phyloP scores from a whole-genome alignment of 1,140 invertebrate species.

The Propsilocerus akamusi region DNA sequence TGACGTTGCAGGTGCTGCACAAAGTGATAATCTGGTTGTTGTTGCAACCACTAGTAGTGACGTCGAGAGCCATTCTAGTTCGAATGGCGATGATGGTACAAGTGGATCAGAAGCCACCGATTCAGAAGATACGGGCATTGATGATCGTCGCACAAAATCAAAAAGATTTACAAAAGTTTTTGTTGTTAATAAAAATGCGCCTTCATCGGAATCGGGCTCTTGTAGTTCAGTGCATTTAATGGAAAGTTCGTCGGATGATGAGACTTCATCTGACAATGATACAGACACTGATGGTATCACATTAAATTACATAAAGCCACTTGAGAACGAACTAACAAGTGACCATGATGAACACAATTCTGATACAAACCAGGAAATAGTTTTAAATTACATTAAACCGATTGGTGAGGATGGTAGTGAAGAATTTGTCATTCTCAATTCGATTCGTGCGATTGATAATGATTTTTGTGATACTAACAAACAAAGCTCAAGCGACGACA shows the following conservation, averaged over 20 bases:
- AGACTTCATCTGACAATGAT: conserved; percentile 32
- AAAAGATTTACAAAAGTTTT: conserved; percentile 52
- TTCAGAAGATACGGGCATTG: conserved; percentile 20
- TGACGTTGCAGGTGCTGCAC: conserved; percentile 26
- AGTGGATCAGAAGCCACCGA: conserved; percentile 19
- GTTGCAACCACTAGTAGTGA: not conserved
- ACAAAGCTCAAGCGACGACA: not conserved
- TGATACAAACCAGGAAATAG: not conserved
- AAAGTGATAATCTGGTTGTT: conserved; percentile 18
- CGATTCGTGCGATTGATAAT: not conserved
- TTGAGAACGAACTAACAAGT: conserved; percentile 10
- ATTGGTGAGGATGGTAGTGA: conserved; percentile 1
- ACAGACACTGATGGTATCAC: conserved; percentile 28
- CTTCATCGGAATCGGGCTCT: conserved; percentile 38
- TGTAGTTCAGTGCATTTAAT: conserved; percentile 21
- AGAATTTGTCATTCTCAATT: conserved; percentile 2
- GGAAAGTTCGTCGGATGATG: conserved; percentile 27
- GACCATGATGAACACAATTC: not conserved
- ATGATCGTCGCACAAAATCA: conserved; percentile 27
- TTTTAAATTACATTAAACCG: not conserved
- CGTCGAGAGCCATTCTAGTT: not conserved
- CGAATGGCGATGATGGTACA: conserved; percentile 1
- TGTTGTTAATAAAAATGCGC: conserved; percentile 46
- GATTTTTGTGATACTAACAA: not conserved
- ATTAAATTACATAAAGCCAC: conserved; percentile 23